phyloP scores from a whole-genome alignment of 2,113 vertebrate genomes.

The Ursus arctos region DNA sequence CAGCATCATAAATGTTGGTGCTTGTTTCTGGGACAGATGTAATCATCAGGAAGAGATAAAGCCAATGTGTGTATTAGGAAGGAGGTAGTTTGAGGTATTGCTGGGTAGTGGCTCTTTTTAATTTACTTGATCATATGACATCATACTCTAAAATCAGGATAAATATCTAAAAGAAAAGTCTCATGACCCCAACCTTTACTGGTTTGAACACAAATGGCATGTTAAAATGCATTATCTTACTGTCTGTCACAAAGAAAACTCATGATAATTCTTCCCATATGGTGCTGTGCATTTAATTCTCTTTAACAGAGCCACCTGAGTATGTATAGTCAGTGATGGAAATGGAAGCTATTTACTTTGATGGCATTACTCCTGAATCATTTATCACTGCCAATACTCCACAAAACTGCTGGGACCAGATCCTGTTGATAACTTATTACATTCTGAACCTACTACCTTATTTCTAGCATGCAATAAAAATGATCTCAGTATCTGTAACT shows the following conservation, averaged over 20 bases:
- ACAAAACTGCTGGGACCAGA: not conserved
- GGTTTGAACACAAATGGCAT: not conserved
- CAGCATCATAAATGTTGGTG: slow-evolving; percentile 52
- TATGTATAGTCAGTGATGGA: not conserved
- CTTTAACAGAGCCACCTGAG: not conserved
- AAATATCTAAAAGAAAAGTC: slow-evolving; percentile 44
- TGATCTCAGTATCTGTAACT: not conserved
- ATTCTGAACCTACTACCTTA: not conserved
- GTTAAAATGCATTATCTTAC: not conserved
- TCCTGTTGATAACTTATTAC: not conserved
- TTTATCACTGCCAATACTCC: slow-evolving; percentile 33
- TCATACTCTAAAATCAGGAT: slow-evolving; percentile 24
- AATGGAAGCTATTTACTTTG: not conserved
- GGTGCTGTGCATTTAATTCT: not conserved
- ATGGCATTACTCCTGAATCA: not conserved
- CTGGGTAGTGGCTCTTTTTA: not conserved
- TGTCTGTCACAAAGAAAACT: not conserved
- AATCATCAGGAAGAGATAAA: slow-evolving; percentile 61
- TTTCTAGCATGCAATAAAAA: slow-evolving; percentile 15
- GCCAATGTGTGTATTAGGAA: not conserved
- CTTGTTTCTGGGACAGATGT: slow-evolving; percentile 62
- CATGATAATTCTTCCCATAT: not conserved
- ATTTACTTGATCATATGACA: not conserved
- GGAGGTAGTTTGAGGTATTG: slow-evolving; percentile 26
- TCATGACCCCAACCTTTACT: slow-evolving; percentile 26